phyloP scores from a whole-genome alignment of 2,113 vertebrate genomes.

The Tragulus kanchil region DNA sequence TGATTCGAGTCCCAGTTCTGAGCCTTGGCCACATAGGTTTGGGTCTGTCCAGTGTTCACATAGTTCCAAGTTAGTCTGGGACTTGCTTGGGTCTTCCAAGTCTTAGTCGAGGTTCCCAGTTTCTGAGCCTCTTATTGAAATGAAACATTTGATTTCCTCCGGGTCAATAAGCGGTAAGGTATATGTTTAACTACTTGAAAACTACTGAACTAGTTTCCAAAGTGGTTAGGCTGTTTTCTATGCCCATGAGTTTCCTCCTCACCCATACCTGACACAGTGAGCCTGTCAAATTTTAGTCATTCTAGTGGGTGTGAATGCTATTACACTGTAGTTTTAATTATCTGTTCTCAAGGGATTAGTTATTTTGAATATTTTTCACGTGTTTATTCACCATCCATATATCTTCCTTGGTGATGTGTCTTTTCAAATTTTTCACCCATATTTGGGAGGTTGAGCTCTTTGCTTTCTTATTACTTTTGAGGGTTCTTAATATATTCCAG shows the following conservation, averaged over 20 bases:
- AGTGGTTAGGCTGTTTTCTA: not conserved
- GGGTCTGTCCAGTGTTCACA: not conserved
- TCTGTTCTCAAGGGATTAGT: not conserved
- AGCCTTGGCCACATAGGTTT: not conserved
- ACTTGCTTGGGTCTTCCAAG: not conserved
- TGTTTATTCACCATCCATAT: not conserved
- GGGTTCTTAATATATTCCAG: constrained; percentile 25
- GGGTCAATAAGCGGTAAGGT: no score
- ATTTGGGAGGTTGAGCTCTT: not conserved
- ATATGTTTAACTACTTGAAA: not conserved
- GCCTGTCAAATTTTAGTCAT: not conserved
- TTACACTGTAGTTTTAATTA: not conserved
- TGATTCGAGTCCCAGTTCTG: not conserved
- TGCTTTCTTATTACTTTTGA: not conserved
- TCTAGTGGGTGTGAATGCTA: not conserved
- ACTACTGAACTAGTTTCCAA: no score
- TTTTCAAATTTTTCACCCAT: not conserved
- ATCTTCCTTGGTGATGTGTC: not conserved
- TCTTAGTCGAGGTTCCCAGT: not conserved
- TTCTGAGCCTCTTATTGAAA: no score
- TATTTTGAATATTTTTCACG: not conserved
- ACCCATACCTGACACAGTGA: not conserved
- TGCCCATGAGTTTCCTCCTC: not conserved
- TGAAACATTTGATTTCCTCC: no score
- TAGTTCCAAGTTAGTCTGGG: not conserved